Base-by-base conservation (phyloP, 2,113 vertebrate species). In the Scophthalmus maximus region DNA sequence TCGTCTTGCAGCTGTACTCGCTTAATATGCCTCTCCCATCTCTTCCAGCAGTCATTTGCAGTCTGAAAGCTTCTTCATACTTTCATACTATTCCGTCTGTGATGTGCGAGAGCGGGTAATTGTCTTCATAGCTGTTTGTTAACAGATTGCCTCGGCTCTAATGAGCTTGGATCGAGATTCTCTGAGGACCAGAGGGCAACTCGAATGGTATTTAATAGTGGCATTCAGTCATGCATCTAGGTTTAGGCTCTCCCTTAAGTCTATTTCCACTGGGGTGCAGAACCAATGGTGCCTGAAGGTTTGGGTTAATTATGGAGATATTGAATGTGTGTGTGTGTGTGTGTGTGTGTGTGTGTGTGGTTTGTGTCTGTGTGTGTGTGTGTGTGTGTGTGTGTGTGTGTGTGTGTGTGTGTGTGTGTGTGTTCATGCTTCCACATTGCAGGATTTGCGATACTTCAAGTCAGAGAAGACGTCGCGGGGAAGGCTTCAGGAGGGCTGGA, bases 391-490 rank as follows among this genome's bases (percentile, higher is more conserved):
- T 22, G 44, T 47, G 44, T 47, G 44, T 12, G 5, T 26, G 22
- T 36, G 2, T 51, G 53, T 60, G 50, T 42, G 25, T 58, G 40
- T 53, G 44, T 46, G 7, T 22, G 44, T 20, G 18, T 12, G 23
- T 15, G 5, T 38, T 14, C 3, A 8, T 40, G 20, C 12, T 6
- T 5, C 0, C 10, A 10, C 18, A 1, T 38, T 55, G 44, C 87
- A 99, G 97, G 98, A 99, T 86, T 94, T 97, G 78, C 94, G 96
- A 64, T 94, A 95, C 65, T 99, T 99, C 91, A 96, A 94, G 89
- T 99, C 97, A 1, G 95, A 97, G 83, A 99, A 98, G 93, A 99
- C 98, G 1, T 95, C 95, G 0, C 94, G 98, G 44, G 98, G 97
- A 5, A 89, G 94, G 30, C 92, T 99, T 72, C 95, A 95, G 92